Percentiles rank a stretch among this genome's conserved stretches.
These are phyloP conservation scores for Coluber constrictor DNA, from an alignment of 2,797 vertebrate genomes.

Conservation along the genomic window DNA sequence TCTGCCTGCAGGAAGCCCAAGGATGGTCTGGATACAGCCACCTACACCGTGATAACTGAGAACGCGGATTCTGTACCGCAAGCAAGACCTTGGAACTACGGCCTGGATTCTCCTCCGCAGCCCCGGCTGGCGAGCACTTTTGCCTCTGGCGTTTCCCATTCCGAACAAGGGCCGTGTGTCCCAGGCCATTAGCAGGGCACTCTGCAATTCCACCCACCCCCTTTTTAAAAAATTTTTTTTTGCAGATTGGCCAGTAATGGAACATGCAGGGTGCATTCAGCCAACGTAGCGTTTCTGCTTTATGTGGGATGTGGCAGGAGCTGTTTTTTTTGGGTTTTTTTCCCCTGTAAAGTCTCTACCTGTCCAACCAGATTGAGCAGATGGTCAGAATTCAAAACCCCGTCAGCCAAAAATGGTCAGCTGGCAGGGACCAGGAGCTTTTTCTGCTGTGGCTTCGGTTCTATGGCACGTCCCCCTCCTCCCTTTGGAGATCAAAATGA, in stretches of 20 bases:
- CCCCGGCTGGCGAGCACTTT: background rate
- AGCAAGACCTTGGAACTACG: background rate
- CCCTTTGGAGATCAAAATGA: background rate
- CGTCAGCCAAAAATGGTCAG: background rate
- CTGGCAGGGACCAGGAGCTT: background rate
- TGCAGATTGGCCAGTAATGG: background rate
- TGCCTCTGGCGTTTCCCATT: constrained; percentile 21
- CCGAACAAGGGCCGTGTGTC: background rate
- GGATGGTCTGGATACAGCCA: background rate
- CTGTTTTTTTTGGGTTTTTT: too few species aligned
- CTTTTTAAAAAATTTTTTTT: background rate
- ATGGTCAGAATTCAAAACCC: background rate
- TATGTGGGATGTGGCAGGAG: too few species aligned
- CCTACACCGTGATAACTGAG: background rate
- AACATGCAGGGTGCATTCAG: background rate
- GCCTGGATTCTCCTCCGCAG: background rate
- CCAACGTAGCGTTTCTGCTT: background rate
- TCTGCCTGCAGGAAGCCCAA: constrained; percentile 5
- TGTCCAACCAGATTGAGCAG: background rate
- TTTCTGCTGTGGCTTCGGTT: background rate
- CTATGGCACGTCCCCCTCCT: background rate
- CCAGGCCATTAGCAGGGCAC: background rate
- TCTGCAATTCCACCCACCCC: background rate
- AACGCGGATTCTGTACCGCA: background rate
- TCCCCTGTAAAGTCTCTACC: background rate